Evolutionary conservation across 2,797 vertebrate genomes (phyloP).

Genomic region (Eleutherodactylus coqui): DNA sequence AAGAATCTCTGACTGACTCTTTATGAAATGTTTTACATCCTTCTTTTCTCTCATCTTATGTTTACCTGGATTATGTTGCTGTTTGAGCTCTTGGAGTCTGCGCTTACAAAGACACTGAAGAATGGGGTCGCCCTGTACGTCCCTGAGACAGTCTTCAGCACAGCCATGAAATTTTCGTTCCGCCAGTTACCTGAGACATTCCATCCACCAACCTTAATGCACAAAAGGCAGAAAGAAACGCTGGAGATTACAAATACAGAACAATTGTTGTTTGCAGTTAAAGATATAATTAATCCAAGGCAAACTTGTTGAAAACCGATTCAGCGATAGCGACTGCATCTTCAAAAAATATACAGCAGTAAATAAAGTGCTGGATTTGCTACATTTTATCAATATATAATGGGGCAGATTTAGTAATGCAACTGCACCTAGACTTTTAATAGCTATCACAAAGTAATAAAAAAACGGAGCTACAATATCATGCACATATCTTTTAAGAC

Average conservation of each 20-base stretch:
- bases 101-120: conserved; percentile 89
- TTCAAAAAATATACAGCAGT: neutral
- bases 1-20: neutral
- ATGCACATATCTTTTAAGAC: no score
- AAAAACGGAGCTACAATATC: no score
- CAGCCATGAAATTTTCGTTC: conserved; percentile 92
- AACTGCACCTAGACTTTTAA: no score
- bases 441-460: no score
- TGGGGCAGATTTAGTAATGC: no score
- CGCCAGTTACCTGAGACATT: conserved; percentile 92
- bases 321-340: neutral
- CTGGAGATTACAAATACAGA: neutral
- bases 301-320: neutral
- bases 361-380: neutral
- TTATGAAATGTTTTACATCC: neutral
- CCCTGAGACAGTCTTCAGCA: conserved; percentile 91
- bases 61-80: conserved; percentile 94
- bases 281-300: neutral
- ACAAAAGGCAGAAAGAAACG: conserved; percentile 4
- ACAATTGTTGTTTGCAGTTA: neutral
- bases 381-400: neutral
- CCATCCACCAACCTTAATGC: conserved; percentile 89
- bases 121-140: conserved; percentile 91
- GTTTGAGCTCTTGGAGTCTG: conserved; percentile 96
- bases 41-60: neutral